Evolutionary conservation across 2,113 vertebrate species (phyloP), one percentile per base, ranked within the genome.

Genomic region (Sphyrna mokarran): DNA sequence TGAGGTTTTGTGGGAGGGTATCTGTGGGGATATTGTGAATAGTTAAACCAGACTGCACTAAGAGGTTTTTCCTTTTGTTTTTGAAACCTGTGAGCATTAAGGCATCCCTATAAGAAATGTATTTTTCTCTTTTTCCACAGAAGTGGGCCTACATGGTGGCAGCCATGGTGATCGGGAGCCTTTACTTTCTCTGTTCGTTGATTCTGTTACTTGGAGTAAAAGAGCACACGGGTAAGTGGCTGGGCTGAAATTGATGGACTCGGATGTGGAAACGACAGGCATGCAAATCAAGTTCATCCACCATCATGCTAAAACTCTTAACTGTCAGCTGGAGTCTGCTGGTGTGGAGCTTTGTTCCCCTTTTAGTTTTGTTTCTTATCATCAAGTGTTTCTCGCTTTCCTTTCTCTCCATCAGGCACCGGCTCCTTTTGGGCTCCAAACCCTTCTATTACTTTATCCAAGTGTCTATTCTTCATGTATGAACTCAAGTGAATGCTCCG

Each of bases 151-250:
- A 98, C 61, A 5, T 97, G 96, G 96, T 96, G 54, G 98, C 98
- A 18, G 97, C 98, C 29, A 37, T 98, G 96, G 95, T 97, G 85
- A 96, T 97, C 23, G 96, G 97, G 0, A 96, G 96, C 0, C 85
- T 98, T 85, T 98, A 97, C 95, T 97, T 97, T 96, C 96, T 98
- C 94, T 97, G 97, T 96, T 97, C 97, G 86, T 95, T 98, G 96
- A 91, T 98, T 83, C 96, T 98, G 13, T 96, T 98, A 96, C 96
- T 98, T 0, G 97, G 97, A 26, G 97, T 98, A 95, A 97, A 96
- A 96, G 98, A 98, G 96, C 97, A 97, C 96, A 96, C 95, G 14
- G 96, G 97, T 98, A 96, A 97, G 97, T 95, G 37, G 58, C 58
- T 37, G 13, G 58, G 33, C 33, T 63, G 58, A 6, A 13, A 90